Base-by-base conservation (phyloP, 1,140 invertebrate species). In the Scaptodrosophila lebanonensis region DNA sequence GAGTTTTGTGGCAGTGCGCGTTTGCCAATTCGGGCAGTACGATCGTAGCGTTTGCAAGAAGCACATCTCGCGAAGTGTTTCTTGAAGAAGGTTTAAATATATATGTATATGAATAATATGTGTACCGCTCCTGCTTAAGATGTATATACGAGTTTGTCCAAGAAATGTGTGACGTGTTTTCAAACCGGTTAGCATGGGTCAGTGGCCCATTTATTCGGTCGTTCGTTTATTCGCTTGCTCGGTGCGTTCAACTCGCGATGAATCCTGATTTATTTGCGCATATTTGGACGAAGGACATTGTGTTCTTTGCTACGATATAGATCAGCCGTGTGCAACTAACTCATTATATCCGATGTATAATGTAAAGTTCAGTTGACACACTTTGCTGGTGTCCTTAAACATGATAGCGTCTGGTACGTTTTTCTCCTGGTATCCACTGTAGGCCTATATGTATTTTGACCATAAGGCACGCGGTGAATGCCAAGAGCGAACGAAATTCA, bases 401-500 rank as follows among this genome's bases (percentile, higher is more conserved):
- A 43, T 49, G 40, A 25, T 27, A 35, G 58, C 68, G 58, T 72
- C 68, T 71, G 60, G 75, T 83, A 83, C 85, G 89, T 90, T 89
- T 84, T 89, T 90, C 92, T 93, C 93, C 92, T 93, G 91, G 93
- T 93, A 91, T 94, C 93, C 93, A 95, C 93, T 95, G 94, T 93
- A 91, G 91, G 92, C 90, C 92, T 91, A 92, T 95, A 95, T 95
- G 92, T 93, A 87, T 88, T 89, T 87, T 89, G 89, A 92, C 90
- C 94, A 95, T 95, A 95, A 95, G 94, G 94, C 94, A 95, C 94
- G 94, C 94, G 94, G 94, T 95, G 94, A 95, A 95, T 95, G 94
- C 94, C 94, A 95, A 95, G 94, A 95, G 93, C 91, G 92, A 92
- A 92, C 93, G 91, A 86, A 88, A 87, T 67, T 88, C 91, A 89